A percentile compares a stretch with the other conserved stretches of the same genome.
Evolutionary conservation across 2,888 invertebrate genomes (phyloP).

Genomic region (Drosophila testacea): DNA sequence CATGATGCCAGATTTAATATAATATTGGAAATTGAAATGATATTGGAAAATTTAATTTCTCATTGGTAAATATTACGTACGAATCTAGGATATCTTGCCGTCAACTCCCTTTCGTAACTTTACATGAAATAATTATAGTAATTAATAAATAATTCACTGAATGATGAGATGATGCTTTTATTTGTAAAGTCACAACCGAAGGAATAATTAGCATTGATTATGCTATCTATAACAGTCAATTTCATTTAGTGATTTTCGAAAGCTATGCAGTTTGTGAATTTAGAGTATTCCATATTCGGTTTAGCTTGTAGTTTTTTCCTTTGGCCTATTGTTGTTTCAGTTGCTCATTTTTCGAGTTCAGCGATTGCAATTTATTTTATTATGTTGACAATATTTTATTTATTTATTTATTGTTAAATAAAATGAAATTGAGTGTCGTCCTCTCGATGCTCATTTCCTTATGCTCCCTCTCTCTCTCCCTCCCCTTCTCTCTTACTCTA

Average conservation of each 20-base stretch:
- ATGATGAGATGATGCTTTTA: too few relatives aligned
- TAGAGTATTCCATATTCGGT: constrained; percentile 3
- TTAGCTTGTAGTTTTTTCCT: not conserved
- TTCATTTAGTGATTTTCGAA: not conserved
- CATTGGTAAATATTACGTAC: too few relatives aligned
- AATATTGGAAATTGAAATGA: too few relatives aligned
- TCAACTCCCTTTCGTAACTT: too few relatives aligned
- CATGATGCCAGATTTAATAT: too few relatives aligned
- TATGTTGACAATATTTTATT: constrained; percentile 60
- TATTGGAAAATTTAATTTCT: too few relatives aligned
- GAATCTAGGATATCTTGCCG: too few relatives aligned
- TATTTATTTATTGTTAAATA: constrained; percentile 64
- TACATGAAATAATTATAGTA: too few relatives aligned
- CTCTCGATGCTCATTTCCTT: constrained; percentile 2
- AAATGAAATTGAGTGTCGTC: constrained; percentile 41
- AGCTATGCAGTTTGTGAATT: not conserved
- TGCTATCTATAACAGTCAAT: not conserved
- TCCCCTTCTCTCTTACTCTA: not conserved
- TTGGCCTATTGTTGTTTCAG: constrained; percentile 10
- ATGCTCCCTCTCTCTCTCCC: too few relatives aligned
- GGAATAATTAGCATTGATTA: too few relatives aligned
- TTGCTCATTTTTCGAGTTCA: not conserved
- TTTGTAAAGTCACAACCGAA: too few relatives aligned
- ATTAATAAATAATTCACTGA: too few relatives aligned
- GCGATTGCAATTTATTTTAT: constrained; percentile 59